A percentile compares a stretch with the other conserved stretches of the same genome.
phyloP scores from a whole-genome alignment of 2,797 vertebrate genomes.

The Silurus lanzhouensis region DNA sequence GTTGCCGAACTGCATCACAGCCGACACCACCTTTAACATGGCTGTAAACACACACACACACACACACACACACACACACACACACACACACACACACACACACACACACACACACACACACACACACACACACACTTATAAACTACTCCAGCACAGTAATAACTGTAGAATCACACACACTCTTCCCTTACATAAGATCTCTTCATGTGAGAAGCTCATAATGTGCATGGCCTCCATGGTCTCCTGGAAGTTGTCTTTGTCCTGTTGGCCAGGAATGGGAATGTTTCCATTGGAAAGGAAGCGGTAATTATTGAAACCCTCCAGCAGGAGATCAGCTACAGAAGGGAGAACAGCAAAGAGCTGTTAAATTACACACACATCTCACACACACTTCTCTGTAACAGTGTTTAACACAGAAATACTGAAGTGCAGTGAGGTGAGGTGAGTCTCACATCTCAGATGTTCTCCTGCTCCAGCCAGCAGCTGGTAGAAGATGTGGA shows the following conservation, averaged over 20 bases:
- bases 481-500: conserved; percentile 97
- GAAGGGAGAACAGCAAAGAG: conserved; percentile 43
- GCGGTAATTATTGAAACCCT: conserved; percentile 93
- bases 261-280: conserved; percentile 94
- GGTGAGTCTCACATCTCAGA: conserved; percentile 83
- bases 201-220: conserved; percentile 96
- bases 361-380: conserved; percentile 3
- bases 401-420: background rate
- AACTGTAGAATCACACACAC: background rate
- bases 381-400: background rate
- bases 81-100: conserved; percentile 13
- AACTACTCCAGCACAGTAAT: background rate
- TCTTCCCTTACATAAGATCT: conserved; percentile 84
- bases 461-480: conserved; percentile 94
- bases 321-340: conserved; percentile 91
- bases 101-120: conserved; percentile 18
- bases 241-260: conserved; percentile 99
- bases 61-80: conserved; percentile 15
- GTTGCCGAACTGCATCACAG: conserved; percentile 98
- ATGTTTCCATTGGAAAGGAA: conserved; percentile 97
- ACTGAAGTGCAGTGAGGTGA: background rate
- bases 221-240: conserved; percentile 99
- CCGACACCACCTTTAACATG: conserved; percentile 95
- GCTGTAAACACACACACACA: conserved; percentile 71
- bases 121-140: conserved; percentile 30